A percentile compares a stretch with the other conserved stretches of the same genome.
Evolutionary conservation across 2,797 vertebrate genomes (phyloP).

Genomic region (Scarus forsteni): DNA sequence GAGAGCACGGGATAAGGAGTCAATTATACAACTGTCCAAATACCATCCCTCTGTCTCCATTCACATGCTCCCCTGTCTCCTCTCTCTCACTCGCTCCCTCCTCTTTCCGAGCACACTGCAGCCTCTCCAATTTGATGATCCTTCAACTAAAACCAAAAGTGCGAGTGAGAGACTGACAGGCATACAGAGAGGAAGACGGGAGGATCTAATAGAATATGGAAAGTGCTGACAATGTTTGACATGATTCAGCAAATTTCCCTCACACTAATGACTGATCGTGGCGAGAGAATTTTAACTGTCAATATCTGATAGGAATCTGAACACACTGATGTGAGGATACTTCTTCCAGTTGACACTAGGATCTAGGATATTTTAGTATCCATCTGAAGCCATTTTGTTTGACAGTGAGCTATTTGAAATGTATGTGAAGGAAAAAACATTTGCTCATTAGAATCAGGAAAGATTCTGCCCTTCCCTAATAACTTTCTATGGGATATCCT

Average conservation of each 20-base stretch:
- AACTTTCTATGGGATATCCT: too few relatives aligned
- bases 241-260: constrained; percentile 11
- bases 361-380: neutral
- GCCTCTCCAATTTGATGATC: constrained; percentile 57
- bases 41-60: constrained; percentile 58
- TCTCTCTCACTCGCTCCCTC: constrained; percentile 18
- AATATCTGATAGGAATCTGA: neutral
- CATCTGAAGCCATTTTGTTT: neutral
- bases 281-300: constrained; percentile 1
- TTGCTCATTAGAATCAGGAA: too few relatives aligned
- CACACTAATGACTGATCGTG: constrained; percentile 5
- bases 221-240: constrained; percentile 17
- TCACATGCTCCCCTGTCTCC: constrained; percentile 24
- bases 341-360: neutral
- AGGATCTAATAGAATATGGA: constrained; percentile 10
- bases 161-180: constrained; percentile 20
- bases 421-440: neutral
- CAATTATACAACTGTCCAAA: constrained; percentile 79
- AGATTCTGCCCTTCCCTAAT: too few relatives aligned
- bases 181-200: constrained; percentile 11
- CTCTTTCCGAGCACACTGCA: constrained; percentile 38
- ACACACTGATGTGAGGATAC: neutral
- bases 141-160: constrained; percentile 56
- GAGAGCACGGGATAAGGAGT: constrained; percentile 70
- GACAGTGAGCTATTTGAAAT: neutral